Evolutionary conservation across 2,797 vertebrate species (phyloP), one percentile per base, ranked within the genome.

Genomic region (Babyrousa celebensis): DNA sequence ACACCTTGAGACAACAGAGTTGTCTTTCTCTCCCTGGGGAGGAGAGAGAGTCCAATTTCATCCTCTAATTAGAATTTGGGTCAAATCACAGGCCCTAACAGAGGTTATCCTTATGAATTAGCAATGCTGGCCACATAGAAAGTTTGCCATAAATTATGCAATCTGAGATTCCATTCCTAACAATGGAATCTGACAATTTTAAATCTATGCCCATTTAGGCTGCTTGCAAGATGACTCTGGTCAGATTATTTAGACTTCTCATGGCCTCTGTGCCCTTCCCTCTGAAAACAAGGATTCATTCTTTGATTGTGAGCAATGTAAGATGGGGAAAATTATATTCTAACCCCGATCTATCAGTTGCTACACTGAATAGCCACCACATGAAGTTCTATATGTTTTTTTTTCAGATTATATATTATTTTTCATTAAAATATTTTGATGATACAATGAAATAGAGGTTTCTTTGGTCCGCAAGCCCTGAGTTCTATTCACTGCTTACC

Each of bases 341-440:
- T 60, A 79, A 79, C 5, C 12, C 12, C 63, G 27, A 63, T 72
- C 75, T 92, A 21, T 56, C 74, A 54, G 27, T 72, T 91, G 54
- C 62, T 77, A 17, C 23, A 74, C 15, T 90, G 17, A 48, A 40
- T 74, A 72, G 20, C 70, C 36, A 63, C 2, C 71, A 78, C 74
- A 87, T 29, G 7, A 96, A 74, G 32, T 62, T 86, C 89, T 71
- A 79, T 48, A 14, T 21, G 29, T 3, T 32, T 85, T 23, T 63
- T 65, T 93, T 96, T 91, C 77, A 83, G 58, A 79, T 48, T 82
- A 48, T 5, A 36, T 36, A 88, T 71, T 23, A 43, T 40, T 90
- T 84, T 97, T 40, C 21, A 84, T 84, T 67, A 58, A 86, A 78
- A 68, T 89, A 79, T 60, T 89, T 82, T 78, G 43, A 18, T 40